Percentiles rank a stretch among this genome's conserved stretches.
Conservation (phyloP, 2,888 invertebrate genomes). For the Zootermopsis nevadensis region DNA sequence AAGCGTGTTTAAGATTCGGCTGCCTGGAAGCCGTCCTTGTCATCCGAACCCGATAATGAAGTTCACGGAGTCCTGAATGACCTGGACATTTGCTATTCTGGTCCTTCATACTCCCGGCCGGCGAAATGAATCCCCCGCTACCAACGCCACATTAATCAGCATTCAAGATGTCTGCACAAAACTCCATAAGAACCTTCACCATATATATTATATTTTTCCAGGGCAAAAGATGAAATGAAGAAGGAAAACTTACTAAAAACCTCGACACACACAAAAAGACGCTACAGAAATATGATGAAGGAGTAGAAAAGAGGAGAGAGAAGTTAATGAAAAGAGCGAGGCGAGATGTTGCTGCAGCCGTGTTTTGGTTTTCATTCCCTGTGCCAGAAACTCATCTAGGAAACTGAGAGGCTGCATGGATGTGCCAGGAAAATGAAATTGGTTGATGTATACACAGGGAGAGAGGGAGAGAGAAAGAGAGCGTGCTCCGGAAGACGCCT, state of each 20-base stretch:
- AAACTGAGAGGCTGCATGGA: constrained; percentile 43
- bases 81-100: constrained; percentile 36
- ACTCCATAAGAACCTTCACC: constrained; percentile 37
- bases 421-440: constrained; percentile 48
- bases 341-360: constrained; percentile 7
- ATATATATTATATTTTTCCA: constrained; percentile 45
- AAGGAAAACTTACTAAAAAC: constrained; percentile 49
- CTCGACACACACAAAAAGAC: constrained; percentile 38
- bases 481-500: constrained; percentile 5
- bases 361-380: constrained; percentile 43
- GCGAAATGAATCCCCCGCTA: background rate
- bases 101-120: constrained; percentile 17
- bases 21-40: no score
- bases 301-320: constrained; percentile 23
- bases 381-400: constrained; percentile 39
- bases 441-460: background rate
- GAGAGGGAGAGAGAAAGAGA: background rate
- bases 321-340: constrained; percentile 39
- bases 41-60: no score
- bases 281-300: constrained; percentile 39
- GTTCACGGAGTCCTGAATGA: no score
- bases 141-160: constrained; percentile 36
- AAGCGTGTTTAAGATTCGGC: no score
- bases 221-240: constrained; percentile 47
- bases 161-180: constrained; percentile 42